Conservation (phyloP, 1,140 invertebrate species). For the Ceratoteleas bidentatus region DNA sequence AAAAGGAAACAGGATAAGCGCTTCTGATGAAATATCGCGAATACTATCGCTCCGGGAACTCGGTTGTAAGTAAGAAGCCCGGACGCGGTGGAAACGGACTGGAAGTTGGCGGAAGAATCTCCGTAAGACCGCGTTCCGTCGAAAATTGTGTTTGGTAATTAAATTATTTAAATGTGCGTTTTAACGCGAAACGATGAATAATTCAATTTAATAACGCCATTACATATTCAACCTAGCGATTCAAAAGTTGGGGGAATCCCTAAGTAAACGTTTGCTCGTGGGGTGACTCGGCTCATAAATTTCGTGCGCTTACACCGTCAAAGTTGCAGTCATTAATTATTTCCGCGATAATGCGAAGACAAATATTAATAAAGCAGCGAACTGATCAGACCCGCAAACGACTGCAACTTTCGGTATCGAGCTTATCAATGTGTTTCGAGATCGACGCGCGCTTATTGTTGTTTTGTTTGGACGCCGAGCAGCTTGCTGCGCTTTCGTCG, state of each 20-base stretch:
- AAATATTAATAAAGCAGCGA: conserved; percentile 56
- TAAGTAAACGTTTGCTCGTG: conserved; percentile 58
- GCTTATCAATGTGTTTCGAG: too few species aligned
- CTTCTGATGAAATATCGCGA: neutral
- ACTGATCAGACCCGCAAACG: conserved; percentile 27
- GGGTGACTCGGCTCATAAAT: conserved; percentile 57
- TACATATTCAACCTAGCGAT: conserved; percentile 54
- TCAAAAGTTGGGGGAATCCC: conserved; percentile 55
- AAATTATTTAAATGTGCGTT: conserved; percentile 51
- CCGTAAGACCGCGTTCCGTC: neutral
- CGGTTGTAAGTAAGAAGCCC: neutral
- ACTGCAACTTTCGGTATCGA: neutral
- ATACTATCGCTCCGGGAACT: neutral
- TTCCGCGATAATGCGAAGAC: conserved; percentile 58
- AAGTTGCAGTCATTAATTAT: conserved; percentile 59
- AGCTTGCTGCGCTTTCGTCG: too few species aligned
- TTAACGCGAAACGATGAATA: conserved; percentile 54
- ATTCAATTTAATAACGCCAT: conserved; percentile 58
- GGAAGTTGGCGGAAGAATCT: neutral
- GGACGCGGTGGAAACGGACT: neutral
- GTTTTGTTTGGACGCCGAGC: too few species aligned
- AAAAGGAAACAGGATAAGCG: neutral
- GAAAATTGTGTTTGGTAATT: conserved; percentile 39
- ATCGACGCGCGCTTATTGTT: too few species aligned
- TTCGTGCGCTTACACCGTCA: conserved; percentile 49